phyloP scores from a whole-genome alignment of 2,113 vertebrate genomes.

The Porphyrio hochstetteri region DNA sequence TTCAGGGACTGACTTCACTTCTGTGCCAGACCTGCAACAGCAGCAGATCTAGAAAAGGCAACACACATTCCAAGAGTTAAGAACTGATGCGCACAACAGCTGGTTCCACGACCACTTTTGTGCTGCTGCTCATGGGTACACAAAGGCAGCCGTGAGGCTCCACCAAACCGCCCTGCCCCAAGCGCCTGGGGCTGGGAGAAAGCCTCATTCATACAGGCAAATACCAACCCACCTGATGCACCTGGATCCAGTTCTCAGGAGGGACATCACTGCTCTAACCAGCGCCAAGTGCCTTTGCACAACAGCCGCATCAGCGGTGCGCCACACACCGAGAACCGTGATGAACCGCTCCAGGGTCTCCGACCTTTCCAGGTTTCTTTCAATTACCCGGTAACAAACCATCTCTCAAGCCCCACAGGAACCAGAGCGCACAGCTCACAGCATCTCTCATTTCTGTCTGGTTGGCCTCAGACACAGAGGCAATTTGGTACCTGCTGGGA shows the following conservation, averaged over 20 bases:
- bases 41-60: background rate
- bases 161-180: background rate
- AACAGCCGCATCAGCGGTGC: background rate
- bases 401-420: background rate
- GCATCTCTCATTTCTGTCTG: background rate
- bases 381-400: background rate
- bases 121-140: background rate
- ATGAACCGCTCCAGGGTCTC: background rate
- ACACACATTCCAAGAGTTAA: background rate
- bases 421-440: background rate
- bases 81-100: background rate
- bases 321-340: rapidly evolving
- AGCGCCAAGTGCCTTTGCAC: background rate
- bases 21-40: background rate
- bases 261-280: background rate
- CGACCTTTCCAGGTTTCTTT: background rate
- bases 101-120: rapidly evolving
- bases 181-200: no score
- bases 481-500: background rate
- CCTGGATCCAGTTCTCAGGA: background rate
- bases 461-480: background rate
- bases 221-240: background rate
- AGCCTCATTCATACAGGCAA: background rate
- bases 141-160: rapidly evolving
- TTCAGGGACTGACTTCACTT: background rate